A percentile compares a stretch with the other conserved stretches of the same genome.
These are phyloP conservation scores for Phoenicopterus ruber DNA, from an alignment of 2,113 vertebrate species.

Conservation along the genomic window DNA sequence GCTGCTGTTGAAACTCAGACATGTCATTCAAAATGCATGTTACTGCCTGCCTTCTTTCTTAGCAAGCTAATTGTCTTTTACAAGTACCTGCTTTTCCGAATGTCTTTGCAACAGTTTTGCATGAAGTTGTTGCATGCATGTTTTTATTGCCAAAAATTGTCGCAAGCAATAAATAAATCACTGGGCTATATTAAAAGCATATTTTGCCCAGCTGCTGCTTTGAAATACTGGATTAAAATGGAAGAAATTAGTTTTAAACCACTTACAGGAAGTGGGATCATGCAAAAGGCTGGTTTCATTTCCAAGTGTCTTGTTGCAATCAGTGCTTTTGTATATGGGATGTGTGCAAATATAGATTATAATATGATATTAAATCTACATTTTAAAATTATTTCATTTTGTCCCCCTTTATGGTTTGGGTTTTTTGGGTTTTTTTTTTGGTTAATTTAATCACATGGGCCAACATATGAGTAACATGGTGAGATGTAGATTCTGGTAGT, in stretches of 20 bases:
- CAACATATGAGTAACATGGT: background rate
- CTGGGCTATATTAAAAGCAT: slow-evolving; percentile 59
- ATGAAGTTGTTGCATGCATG: slow-evolving; percentile 48
- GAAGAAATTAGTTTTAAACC: slow-evolving; percentile 30
- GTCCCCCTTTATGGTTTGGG: background rate
- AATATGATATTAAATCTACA: background rate
- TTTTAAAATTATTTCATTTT: background rate
- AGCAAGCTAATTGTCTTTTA: background rate
- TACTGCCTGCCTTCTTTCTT: background rate
- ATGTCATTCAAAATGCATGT: background rate
- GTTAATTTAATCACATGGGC: background rate
- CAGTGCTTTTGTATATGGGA: background rate
- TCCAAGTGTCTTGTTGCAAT: slow-evolving; percentile 11
- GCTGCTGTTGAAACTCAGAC: slow-evolving; percentile 6
- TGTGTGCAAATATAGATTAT: background rate
- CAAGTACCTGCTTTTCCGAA: background rate
- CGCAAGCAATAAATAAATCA: slow-evolving; percentile 69
- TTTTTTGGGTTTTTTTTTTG: background rate
- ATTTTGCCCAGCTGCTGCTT: slow-evolving; percentile 73
- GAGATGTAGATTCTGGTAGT: background rate
- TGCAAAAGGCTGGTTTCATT: background rate
- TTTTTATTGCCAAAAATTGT: slow-evolving; percentile 67
- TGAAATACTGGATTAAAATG: slow-evolving; percentile 58
- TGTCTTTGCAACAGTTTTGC: slow-evolving; percentile 23
- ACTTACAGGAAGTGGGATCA: background rate